These are phyloP conservation scores for Quadriops clusia DNA, from an alignment of 2,888 invertebrate genomes.

Conservation along the genomic window DNA sequence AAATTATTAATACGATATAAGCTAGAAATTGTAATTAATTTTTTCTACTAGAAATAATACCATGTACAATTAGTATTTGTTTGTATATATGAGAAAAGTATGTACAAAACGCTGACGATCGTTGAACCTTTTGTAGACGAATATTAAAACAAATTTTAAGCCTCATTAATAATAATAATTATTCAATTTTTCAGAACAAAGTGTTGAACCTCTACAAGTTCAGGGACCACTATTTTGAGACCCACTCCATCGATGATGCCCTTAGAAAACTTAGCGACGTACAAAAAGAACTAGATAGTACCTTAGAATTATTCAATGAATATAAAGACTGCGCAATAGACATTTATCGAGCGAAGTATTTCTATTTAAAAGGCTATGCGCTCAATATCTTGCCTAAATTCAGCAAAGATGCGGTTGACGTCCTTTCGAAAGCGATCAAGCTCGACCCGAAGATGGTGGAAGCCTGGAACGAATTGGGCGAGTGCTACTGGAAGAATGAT, in stretches of 20 bases:
- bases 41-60: too few species aligned
- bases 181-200: slow-evolving; percentile 43
- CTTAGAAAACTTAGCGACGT: slow-evolving; percentile 52
- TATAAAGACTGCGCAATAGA: slow-evolving; percentile 43
- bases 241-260: slow-evolving; percentile 56
- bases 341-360: slow-evolving; percentile 45
- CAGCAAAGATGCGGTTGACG: slow-evolving; percentile 57
- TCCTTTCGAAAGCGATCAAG: slow-evolving; percentile 73
- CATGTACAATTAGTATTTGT: too few species aligned
- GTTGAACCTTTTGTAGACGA: too few species aligned
- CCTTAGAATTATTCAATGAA: slow-evolving; percentile 50
- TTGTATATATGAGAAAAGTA: too few species aligned
- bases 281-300: slow-evolving; percentile 47
- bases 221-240: slow-evolving; percentile 70
- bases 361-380: slow-evolving; percentile 61
- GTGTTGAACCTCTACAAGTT: slow-evolving; percentile 55
- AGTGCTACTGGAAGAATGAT: slow-evolving; percentile 79
- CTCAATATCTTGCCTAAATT: slow-evolving; percentile 60
- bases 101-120: too few species aligned
- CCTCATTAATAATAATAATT: too few species aligned
- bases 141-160: too few species aligned
- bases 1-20: too few species aligned
- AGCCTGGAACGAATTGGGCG: slow-evolving; percentile 84
- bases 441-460: slow-evolving; percentile 66
- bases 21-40: too few species aligned